Conservation (phyloP, 2,113 vertebrate species). For the Brienomyrus longianalis region DNA sequence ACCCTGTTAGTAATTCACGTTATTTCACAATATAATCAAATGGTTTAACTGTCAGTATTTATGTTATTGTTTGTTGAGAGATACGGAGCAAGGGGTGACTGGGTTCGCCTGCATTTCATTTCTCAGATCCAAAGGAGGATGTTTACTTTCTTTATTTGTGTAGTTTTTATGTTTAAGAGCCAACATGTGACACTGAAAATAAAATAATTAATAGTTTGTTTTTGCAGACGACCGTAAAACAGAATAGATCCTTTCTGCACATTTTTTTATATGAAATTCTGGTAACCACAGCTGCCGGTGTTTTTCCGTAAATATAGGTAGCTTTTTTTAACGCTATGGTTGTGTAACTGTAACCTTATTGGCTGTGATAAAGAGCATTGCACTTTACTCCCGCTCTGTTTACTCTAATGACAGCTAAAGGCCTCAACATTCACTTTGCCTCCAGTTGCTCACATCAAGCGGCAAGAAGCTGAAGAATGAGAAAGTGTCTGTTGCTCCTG, state of each 20-base stretch:
- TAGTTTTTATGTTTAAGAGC: too few relatives aligned
- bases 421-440: not conserved
- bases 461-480: conserved; percentile 9
- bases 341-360: not conserved
- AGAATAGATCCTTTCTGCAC: not conserved
- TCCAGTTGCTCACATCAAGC: not conserved
- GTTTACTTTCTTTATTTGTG: not conserved
- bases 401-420: not conserved
- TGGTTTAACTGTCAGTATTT: not conserved
- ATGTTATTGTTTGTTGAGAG: not conserved
- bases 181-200: not conserved
- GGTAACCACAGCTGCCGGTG: not conserved
- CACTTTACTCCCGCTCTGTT: not conserved
- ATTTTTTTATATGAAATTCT: not conserved
- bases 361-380: not conserved
- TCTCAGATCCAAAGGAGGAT: not conserved
- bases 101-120: too few relatives aligned
- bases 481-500: not conserved
- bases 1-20: not conserved
- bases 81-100: not conserved
- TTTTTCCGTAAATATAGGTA: not conserved
- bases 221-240: not conserved
- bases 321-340: not conserved
- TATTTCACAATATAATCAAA: not conserved
- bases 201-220: not conserved